A percentile compares a stretch with the other conserved stretches of the same genome.
These are phyloP conservation scores for Zhuqinia jingwanae DNA, from an alignment of 2,888 invertebrate genomes.

Conservation along the genomic window DNA sequence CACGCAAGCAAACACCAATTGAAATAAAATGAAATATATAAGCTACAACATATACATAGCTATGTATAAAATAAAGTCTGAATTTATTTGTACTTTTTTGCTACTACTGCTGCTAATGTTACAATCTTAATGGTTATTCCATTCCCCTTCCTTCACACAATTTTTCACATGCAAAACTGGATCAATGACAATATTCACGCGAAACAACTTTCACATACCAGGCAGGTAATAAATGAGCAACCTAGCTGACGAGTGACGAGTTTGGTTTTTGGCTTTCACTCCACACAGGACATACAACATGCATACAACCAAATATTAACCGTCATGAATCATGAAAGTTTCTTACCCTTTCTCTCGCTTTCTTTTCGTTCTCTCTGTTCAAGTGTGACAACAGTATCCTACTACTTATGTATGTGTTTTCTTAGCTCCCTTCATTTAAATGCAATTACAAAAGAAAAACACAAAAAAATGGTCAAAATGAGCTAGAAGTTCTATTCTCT, in stretches of 20 bases:
- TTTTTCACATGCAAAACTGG: slow-evolving; percentile 27
- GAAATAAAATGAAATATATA: no score
- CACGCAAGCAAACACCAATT: slow-evolving; percentile 1
- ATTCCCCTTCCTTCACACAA: slow-evolving; percentile 6
- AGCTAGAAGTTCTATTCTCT: no score
- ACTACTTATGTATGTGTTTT: no score
- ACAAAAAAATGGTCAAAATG: slow-evolving; percentile 7
- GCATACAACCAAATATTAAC: not conserved
- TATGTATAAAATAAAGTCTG: no score
- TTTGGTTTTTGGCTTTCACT: not conserved
- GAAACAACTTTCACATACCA: slow-evolving; percentile 3
- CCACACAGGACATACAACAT: not conserved
- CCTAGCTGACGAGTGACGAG: not conserved
- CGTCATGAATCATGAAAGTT: slow-evolving; percentile 29
- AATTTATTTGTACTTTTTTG: no score
- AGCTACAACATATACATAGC: no score
- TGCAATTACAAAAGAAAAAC: not conserved
- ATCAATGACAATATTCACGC: slow-evolving; percentile 61
- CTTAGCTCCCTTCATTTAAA: not conserved
- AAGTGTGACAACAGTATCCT: not conserved
- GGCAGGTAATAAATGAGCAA: not conserved
- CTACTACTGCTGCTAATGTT: no score
- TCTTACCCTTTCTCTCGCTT: slow-evolving; percentile 26
- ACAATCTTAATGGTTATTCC: no score
- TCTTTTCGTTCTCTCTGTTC: not conserved